Base-by-base conservation (phyloP, 2,888 invertebrate species). In the Coecobrya sp. region DNA sequence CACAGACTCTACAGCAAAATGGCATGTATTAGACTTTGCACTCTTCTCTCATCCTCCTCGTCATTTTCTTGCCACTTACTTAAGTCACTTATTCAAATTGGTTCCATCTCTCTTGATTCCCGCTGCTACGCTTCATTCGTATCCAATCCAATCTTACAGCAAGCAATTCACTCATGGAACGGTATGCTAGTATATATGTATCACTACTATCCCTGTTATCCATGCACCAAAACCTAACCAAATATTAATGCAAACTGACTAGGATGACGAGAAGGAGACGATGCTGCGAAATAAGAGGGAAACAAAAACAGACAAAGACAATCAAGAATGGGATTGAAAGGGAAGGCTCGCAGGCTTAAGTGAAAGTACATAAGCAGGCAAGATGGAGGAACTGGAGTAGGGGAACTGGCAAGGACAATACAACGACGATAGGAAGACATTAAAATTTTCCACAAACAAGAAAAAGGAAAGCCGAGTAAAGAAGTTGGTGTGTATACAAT, bases 61-160 rank as follows among this genome's bases (percentile, higher is more conserved):
- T 62, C 62, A 36, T 62, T 62, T 59, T 81, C 55, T 62, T 62
- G n/a, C 82, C 62, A 42, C 62, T 82, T 59, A 36, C 81, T 81
- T 81, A 82, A 82, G 82, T 82, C 82, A 84, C 84, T 84, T 84
- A 84, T 84, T 84, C 84, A 84, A 84, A 84, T 84, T 65, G 65
- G 62, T 84, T 84, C 65, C 45, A 22, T 62, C 65, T 65, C 65
- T 45, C 42, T n/a, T 49, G 36, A 59, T 84, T 65, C 25, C 25
- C 42, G 22, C 42, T 84, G 65, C 62, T 27, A 30, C 84, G 22
- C 82, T 8, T 65, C 62, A 42, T 45, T 25, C 45, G 22, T 25
- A 30, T 55, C 81, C 81, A 30, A 81, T 81, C 81, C 55, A 79
- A 79, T 79, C 79, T 79, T 59, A 30, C 59, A 52, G 13, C 81